Evolutionary conservation across 2,888 invertebrate genomes (phyloP).

Genomic region (Ferrisia virgata): DNA sequence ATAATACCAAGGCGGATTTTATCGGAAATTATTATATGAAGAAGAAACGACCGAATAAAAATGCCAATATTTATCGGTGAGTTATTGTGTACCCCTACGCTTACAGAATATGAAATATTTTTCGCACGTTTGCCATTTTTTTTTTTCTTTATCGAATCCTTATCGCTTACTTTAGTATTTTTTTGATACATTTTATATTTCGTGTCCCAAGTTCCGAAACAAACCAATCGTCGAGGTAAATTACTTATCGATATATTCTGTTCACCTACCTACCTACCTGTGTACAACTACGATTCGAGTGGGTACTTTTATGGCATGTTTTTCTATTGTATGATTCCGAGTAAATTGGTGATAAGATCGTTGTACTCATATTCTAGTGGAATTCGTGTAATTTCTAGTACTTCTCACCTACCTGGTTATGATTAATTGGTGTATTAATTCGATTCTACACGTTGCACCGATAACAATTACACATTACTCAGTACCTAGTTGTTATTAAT

Average conservation of each 20-base stretch:
- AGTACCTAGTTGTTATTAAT: no score
- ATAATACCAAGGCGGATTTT: constrained; percentile 16
- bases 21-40: constrained; percentile 25
- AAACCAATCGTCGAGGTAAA: no score
- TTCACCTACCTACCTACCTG: no score
- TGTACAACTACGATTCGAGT: no score
- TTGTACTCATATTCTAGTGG: neutral
- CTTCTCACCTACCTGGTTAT: neutral
- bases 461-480: no score
- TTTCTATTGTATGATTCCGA: neutral
- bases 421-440: no score
- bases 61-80: neutral
- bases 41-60: neutral
- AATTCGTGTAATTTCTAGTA: neutral
- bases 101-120: no score
- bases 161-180: neutral
- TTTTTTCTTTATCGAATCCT: neutral
- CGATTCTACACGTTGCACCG: no score
- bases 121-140: neutral
- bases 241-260: no score
- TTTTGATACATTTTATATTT: neutral
- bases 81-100: no score
- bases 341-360: neutral
- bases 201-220: no score
- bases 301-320: neutral